Percentiles rank a stretch among this genome's conserved stretches.
Evolutionary conservation across 2,797 vertebrate genomes (phyloP).

Genomic region (Ceryle rudis): DNA sequence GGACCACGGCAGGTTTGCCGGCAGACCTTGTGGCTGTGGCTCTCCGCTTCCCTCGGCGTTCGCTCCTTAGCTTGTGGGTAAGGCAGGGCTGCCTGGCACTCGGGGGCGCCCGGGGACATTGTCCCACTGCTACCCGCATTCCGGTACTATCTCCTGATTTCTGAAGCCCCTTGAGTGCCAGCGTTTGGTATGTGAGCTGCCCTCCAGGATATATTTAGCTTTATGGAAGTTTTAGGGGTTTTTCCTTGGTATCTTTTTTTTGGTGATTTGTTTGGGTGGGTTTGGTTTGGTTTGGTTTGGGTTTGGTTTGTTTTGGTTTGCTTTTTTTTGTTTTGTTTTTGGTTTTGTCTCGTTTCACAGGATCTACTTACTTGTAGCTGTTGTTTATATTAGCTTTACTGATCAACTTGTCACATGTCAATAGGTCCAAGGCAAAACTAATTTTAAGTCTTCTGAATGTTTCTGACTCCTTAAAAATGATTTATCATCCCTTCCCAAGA

Average conservation of each 20-base stretch:
- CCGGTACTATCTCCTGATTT: rapidly evolving
- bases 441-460: not conserved
- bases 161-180: not conserved
- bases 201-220: rapidly evolving
- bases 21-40: not conserved
- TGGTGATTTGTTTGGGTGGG: rapidly evolving
- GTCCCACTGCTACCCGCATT: rapidly evolving
- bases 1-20: not conserved
- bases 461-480: not conserved
- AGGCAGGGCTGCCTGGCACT: not conserved
- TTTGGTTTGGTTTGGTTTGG: no score
- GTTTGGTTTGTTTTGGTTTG: no score
- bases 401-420: not conserved
- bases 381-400: rapidly evolving
- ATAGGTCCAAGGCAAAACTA: not conserved
- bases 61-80: rapidly evolving
- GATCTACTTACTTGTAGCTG: rapidly evolving
- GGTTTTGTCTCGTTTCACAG: rapidly evolving
- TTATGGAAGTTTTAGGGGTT: not conserved
- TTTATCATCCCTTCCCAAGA: not conserved
- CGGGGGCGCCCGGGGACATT: not conserved
- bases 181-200: not conserved
- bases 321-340: rapidly evolving
- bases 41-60: not conserved
- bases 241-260: rapidly evolving